Evolutionary conservation across 53 echinoderm and acorn worm species (phyloP).

Genomic region (Holothuria scabra): DNA sequence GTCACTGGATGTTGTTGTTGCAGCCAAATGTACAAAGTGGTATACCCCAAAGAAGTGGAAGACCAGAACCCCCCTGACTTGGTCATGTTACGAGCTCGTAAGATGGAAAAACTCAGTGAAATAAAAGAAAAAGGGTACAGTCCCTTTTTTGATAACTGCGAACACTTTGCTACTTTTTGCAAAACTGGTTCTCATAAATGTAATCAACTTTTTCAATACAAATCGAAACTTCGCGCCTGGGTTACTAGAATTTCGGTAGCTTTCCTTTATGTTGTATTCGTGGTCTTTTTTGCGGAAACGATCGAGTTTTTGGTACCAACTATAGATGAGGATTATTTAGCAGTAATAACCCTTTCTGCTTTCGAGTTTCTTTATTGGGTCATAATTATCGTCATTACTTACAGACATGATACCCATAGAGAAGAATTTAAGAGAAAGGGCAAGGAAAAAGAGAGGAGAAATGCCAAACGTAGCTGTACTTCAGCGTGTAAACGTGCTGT

Average conservation of each 20-base stretch:
- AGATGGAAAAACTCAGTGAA: background rate
- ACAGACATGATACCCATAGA: background rate
- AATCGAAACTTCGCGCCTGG: background rate
- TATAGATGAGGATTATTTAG: background rate
- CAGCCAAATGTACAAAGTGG: background rate
- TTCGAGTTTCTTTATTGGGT: background rate
- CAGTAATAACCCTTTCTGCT: too few relatives aligned
- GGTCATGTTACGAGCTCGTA: constrained; percentile 54
- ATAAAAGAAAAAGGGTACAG: constrained; percentile 37
- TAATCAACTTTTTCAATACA: background rate
- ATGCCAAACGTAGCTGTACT: too few relatives aligned
- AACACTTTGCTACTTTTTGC: constrained; percentile 62
- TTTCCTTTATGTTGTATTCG: background rate
- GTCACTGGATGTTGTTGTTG: background rate
- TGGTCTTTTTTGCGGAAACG: background rate
- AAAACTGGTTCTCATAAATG: constrained; percentile 33
- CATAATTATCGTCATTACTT: background rate
- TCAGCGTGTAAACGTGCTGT: too few relatives aligned
- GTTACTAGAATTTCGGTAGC: background rate
- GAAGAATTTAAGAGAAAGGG: background rate
- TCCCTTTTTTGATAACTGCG: constrained; percentile 60
- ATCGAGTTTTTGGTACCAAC: background rate
- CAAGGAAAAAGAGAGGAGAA: too few relatives aligned
- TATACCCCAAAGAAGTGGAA: constrained; percentile 33
- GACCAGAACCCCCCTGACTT: constrained; percentile 34